phyloP scores from a whole-genome alignment of 1,140 invertebrate species.

The Leptopilina boulardi region DNA sequence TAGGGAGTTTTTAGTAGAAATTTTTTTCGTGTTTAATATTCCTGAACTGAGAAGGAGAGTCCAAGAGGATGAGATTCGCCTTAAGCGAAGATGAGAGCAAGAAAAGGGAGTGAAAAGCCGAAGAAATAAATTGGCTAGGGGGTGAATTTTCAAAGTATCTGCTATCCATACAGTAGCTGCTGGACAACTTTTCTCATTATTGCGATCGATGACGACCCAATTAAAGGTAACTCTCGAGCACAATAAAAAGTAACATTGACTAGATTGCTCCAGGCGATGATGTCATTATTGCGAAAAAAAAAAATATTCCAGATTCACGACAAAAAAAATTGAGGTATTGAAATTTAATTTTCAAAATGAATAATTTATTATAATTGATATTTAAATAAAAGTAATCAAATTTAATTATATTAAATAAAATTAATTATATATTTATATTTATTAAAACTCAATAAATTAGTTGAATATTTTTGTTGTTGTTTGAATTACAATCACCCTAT shows the following conservation, averaged over 20 bases:
- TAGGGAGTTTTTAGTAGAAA: too few species aligned
- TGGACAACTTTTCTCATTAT: slow-evolving; percentile 33
- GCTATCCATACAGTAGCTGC: slow-evolving; percentile 18
- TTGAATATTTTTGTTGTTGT: too few species aligned
- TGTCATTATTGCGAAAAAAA: background rate
- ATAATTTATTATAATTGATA: too few species aligned
- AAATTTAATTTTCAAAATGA: too few species aligned
- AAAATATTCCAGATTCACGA: too few species aligned
- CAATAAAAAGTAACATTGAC: slow-evolving; percentile 20
- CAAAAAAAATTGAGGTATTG: too few species aligned
- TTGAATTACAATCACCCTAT: too few species aligned
- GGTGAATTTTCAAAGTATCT: slow-evolving; percentile 27
- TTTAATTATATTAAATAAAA: too few species aligned
- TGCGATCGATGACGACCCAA: slow-evolving; percentile 33
- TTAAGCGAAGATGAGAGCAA: background rate
- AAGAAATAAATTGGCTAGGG: slow-evolving; percentile 31
- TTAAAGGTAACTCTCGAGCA: slow-evolving; percentile 18
- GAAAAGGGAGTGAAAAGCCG: slow-evolving; percentile 17
- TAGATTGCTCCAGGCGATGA: slow-evolving; percentile 16
- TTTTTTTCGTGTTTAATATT: too few species aligned
- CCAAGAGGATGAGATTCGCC: background rate
- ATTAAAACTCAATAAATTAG: too few species aligned
- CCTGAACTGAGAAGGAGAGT: background rate
- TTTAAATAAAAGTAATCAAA: too few species aligned
- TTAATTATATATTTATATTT: too few species aligned